Percentiles rank a stretch among this genome's conserved stretches.
phyloP scores from a whole-genome alignment of 2,797 vertebrate genomes.

The Gouania willdenowi region DNA sequence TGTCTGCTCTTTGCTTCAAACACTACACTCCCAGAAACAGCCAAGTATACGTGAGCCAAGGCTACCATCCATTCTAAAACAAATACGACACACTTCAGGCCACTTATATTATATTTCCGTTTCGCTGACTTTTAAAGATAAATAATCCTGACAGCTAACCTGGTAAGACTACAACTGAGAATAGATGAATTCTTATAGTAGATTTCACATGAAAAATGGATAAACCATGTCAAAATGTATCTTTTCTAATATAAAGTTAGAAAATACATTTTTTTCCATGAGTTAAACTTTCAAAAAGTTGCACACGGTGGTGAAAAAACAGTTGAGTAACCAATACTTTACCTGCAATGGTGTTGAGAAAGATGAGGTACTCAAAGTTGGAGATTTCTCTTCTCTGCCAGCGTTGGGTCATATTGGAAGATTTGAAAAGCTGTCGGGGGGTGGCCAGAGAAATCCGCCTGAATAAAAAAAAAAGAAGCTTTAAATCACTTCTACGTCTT shows the following conservation, averaged over 20 bases:
- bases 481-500: too few species aligned
- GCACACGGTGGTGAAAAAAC: not conserved
- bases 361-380: constrained; percentile 99
- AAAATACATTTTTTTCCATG: too few species aligned
- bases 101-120: constrained; percentile 26
- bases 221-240: constrained; percentile 52
- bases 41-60: constrained; percentile 38
- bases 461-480: constrained; percentile 46
- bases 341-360: constrained; percentile 99
- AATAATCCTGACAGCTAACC: constrained; percentile 50
- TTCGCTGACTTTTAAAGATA: constrained; percentile 31
- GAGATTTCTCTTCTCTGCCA: constrained; percentile 98
- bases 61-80: constrained; percentile 44
- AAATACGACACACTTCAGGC: constrained; percentile 47
- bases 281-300: constrained; percentile 6
- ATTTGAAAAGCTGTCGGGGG: constrained; percentile 96
- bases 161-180: constrained; percentile 31
- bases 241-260: not conserved
- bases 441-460: constrained; percentile 95
- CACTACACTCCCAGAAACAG: constrained; percentile 30
- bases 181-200: too few species aligned
- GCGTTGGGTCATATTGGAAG: constrained; percentile 98
- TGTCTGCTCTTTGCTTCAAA: constrained; percentile 63
- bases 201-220: constrained; percentile 35
- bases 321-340: not conserved